phyloP scores from a whole-genome alignment of 2,888 invertebrate genomes.

The Gymnocheta viridis region DNA sequence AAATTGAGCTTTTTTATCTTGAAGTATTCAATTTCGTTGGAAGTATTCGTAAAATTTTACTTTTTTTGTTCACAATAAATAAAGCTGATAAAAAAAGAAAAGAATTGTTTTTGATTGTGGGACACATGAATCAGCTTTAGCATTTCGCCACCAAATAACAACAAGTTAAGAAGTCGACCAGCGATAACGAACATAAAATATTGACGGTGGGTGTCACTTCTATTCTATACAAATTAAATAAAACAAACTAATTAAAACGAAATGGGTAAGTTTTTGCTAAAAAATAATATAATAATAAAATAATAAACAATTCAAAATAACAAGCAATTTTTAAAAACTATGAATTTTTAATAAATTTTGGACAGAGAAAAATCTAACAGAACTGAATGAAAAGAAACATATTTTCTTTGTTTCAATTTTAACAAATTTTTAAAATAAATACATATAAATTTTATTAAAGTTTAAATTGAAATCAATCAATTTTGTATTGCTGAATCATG shows the following conservation, averaged over 20 bases:
- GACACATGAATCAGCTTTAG: slow-evolving; percentile 56
- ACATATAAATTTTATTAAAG: too few relatives aligned
- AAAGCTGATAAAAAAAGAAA: slow-evolving; percentile 45
- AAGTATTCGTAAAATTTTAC: slow-evolving; percentile 14
- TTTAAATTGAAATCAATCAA: too few relatives aligned
- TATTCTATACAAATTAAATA: slow-evolving; percentile 10
- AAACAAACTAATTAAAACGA: neutral
- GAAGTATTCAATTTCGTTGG: slow-evolving; percentile 9
- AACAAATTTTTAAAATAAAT: too few relatives aligned
- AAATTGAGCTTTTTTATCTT: slow-evolving; percentile 46
- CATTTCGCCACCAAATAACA: slow-evolving; percentile 39
- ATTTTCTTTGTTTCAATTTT: too few relatives aligned
- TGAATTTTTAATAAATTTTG: too few relatives aligned
- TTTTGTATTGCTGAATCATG: too few relatives aligned
- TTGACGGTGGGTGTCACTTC: neutral
- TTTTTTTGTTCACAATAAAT: slow-evolving; percentile 16
- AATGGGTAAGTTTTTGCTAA: slow-evolving; percentile 45
- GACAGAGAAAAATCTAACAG: too few relatives aligned
- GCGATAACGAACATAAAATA: slow-evolving; percentile 22
- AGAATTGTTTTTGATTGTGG: slow-evolving; percentile 18
- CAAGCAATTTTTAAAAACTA: neutral
- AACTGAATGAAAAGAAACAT: too few relatives aligned
- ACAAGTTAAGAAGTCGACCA: slow-evolving; percentile 26
- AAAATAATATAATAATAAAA: neutral
- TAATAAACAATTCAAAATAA: neutral